Conservation (phyloP, 2,113 vertebrate genomes). For the Pachyramphus minor region DNA sequence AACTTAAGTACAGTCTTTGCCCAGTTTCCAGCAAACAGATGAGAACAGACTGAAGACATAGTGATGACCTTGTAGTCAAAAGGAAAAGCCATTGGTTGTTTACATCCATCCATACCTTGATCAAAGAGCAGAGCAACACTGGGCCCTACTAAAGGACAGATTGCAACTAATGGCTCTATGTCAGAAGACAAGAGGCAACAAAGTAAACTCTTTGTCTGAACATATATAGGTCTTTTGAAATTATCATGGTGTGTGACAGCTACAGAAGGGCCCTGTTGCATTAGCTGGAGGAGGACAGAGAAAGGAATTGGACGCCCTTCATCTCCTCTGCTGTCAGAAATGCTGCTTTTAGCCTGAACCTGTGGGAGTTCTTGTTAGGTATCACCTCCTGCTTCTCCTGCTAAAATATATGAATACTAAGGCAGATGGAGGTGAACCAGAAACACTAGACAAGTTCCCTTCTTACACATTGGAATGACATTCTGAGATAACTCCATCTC, state of each 20-base stretch:
- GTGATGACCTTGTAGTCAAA: not conserved
- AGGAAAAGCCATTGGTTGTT: not conserved
- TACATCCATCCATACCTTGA: not conserved
- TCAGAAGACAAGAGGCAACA: not conserved
- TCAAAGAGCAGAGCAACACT: not conserved
- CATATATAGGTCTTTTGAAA: not conserved
- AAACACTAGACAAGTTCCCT: not conserved
- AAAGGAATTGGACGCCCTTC: fast-evolving
- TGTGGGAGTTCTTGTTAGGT: not conserved
- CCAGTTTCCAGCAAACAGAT: not conserved
- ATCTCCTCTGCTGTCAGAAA: not conserved
- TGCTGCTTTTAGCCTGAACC: not conserved
- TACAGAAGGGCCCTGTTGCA: not conserved
- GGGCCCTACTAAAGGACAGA: not conserved
- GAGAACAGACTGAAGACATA: not conserved
- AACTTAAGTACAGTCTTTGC: not conserved
- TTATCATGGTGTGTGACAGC: fast-evolving
- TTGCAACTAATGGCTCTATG: not conserved
- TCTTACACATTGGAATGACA: not conserved
- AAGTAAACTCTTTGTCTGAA: not conserved
- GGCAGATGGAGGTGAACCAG: not conserved
- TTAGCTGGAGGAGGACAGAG: not conserved
- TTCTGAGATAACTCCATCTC: not conserved
- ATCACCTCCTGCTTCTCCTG: not conserved
- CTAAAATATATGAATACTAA: not conserved